Evolutionary conservation across 1,140 invertebrate genomes (phyloP).

Genomic region (Plutomurus gul): DNA sequence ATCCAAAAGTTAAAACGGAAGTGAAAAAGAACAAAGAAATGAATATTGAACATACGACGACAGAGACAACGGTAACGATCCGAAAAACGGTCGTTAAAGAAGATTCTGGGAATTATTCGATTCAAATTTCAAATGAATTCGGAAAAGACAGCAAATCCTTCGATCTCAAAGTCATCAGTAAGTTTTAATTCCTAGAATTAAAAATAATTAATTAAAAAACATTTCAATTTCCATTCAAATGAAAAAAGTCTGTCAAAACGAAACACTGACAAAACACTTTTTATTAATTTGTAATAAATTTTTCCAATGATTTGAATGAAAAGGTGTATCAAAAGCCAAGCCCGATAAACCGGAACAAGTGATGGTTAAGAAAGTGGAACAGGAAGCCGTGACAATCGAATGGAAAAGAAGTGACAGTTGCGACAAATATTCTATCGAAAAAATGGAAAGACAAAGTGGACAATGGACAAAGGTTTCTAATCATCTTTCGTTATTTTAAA

Average conservation of each 20-base stretch:
- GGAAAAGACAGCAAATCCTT: not conserved
- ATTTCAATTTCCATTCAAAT: too few relatives aligned
- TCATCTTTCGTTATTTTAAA: not conserved
- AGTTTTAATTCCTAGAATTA: too few relatives aligned
- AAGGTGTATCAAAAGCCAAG: too few relatives aligned
- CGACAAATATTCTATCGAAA: conserved; percentile 79
- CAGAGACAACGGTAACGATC: not conserved
- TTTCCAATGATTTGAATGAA: too few relatives aligned
- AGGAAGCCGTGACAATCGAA: conserved; percentile 72
- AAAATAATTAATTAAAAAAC: too few relatives aligned
- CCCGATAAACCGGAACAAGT: conserved; percentile 80
- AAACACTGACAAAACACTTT: too few relatives aligned
- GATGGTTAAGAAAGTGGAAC: conserved; percentile 72
- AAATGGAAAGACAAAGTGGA: conserved; percentile 70
- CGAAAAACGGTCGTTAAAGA: not conserved
- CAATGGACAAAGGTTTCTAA: conserved; percentile 68
- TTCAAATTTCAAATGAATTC: not conserved
- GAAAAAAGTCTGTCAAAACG: too few relatives aligned
- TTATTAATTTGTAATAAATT: too few relatives aligned
- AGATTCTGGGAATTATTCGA: conserved; percentile 14
- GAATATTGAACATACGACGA: not conserved
- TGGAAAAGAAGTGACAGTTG: conserved; percentile 84
- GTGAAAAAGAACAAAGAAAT: not conserved
- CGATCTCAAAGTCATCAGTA: not conserved
- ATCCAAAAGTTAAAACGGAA: not conserved